Base-by-base conservation (phyloP, 2,888 invertebrate genomes). In the Minunthozetes semirufus region DNA sequence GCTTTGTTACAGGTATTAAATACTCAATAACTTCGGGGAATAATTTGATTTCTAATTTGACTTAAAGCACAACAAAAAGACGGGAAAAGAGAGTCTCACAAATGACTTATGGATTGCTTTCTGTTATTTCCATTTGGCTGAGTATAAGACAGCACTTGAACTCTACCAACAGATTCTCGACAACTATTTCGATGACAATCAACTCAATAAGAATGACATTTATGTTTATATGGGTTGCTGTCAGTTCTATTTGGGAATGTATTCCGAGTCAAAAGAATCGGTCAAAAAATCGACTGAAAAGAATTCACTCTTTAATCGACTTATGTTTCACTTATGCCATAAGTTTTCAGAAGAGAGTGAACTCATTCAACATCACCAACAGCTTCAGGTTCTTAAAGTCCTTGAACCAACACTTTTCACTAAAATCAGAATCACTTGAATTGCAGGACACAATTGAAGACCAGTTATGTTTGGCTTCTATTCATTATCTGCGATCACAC, bases 121-220 rank as follows among this genome's bases (percentile, higher is more conserved):
- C 84, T 95, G 96, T 83, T 90, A 91, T 80, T 99, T 97, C 84
- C 97, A 98, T 83, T 86, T 95, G 77, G 97, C 95, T 2, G 94
- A 98, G 82, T 96, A 95, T 84, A 89, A 90, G 80, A 88, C 88
- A 80, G 88, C 94, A 0, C 84, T 93, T 80, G 87, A 89, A 77
- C 87, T 89, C 72, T 86, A 86, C 80, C 82, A 84, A 76, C 79
- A 80, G 68, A 78, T 85, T 76, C 79, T 83, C 25, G 53, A n/a
- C 2, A 50, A 72, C 9, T n/a, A 53, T 13, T 22, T 19, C 8
- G n/a, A n/a, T 5, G 19, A 72, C n/a, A 22, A 29, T 53, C 9
- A 46, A 5, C 9, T 46, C 19, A 19, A 25, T 25, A 46, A n/a
- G 22, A 38, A 82, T 48, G 89, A 91, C 80, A 84, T 92, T 8